phyloP scores from a whole-genome alignment of 2,888 invertebrate genomes.

The Cabera pusaria region DNA sequence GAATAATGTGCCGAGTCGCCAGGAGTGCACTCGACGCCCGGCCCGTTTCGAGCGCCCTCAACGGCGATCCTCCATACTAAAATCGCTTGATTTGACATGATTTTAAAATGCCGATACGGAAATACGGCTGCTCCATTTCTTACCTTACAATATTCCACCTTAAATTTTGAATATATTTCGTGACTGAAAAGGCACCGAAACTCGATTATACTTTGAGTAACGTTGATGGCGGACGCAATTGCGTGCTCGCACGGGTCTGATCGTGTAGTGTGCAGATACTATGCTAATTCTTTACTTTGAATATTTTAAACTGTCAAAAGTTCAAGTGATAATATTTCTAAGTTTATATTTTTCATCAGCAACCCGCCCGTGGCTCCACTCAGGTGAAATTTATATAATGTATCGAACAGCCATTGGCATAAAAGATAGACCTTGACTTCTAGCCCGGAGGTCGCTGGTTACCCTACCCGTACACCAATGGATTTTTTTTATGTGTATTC shows the following conservation, averaged over 20 bases:
- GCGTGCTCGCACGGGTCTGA: slow-evolving; percentile 37
- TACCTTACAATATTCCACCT: slow-evolving; percentile 12
- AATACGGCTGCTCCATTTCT: slow-evolving; percentile 32
- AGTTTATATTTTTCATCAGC: neutral
- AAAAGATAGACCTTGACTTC: too few species aligned
- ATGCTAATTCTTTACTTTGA: slow-evolving; percentile 3
- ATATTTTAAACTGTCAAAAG: neutral
- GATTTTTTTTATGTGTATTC: too few species aligned
- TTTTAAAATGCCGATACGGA: slow-evolving; percentile 77
- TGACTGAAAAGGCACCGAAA: slow-evolving; percentile 29
- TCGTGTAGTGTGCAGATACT: slow-evolving; percentile 19
- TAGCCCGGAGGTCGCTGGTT: too few species aligned
- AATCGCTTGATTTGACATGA: slow-evolving; percentile 82
- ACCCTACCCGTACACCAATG: too few species aligned
- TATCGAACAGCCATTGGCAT: too few species aligned
- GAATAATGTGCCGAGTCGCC: slow-evolving; percentile 75
- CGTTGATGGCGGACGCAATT: slow-evolving; percentile 30
- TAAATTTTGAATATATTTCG: slow-evolving; percentile 33
- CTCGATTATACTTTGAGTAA: slow-evolving; percentile 34
- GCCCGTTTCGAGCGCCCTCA: slow-evolving; percentile 55
- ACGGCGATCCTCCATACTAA: slow-evolving; percentile 65
- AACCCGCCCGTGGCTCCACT: too few species aligned
- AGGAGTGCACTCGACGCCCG: slow-evolving; percentile 67
- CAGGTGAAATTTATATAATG: too few species aligned
- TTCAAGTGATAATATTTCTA: too few species aligned